Conservation (phyloP, 2,888 invertebrate genomes). For the Drosophila merina region DNA sequence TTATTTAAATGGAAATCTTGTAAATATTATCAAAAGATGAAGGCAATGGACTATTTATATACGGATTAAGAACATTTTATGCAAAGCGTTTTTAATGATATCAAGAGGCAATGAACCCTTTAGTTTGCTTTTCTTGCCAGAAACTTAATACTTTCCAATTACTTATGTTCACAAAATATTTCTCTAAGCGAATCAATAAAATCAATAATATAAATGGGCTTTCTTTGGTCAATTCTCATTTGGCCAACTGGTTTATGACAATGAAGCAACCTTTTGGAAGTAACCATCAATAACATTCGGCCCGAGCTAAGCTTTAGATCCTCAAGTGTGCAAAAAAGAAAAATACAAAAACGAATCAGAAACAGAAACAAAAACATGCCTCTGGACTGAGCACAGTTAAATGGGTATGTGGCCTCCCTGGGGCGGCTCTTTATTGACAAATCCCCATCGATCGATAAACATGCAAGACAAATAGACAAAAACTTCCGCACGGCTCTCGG, state of each 20-base stretch:
- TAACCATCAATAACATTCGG: constrained; percentile 43
- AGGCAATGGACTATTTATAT: not conserved
- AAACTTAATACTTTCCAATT: constrained; percentile 29
- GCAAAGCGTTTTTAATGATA: not conserved
- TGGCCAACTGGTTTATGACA: constrained; percentile 46
- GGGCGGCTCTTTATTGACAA: constrained; percentile 60
- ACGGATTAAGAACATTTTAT: not conserved
- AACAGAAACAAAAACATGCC: constrained; percentile 14
- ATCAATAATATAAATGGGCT: constrained; percentile 24
- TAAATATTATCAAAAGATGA: not conserved
- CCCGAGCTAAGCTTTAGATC: constrained; percentile 27
- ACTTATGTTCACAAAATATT: constrained; percentile 11
- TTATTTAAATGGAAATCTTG: not conserved
- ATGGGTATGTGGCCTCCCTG: constrained; percentile 56
- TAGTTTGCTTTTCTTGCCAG: not conserved
- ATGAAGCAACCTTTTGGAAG: constrained; percentile 40
- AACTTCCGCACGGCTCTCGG: constrained; percentile 59
- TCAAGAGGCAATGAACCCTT: constrained; percentile 63
- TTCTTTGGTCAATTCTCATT: constrained; percentile 22
- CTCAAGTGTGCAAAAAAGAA: constrained; percentile 34
- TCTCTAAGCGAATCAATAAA: constrained; percentile 9
- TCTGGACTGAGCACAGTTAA: constrained; percentile 57
- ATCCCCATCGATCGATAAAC: constrained; percentile 67
- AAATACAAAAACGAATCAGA: constrained; percentile 2
- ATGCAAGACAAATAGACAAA: constrained; percentile 51